Conservation (phyloP, 2,888 invertebrate species). For the Tholera decimalis region DNA sequence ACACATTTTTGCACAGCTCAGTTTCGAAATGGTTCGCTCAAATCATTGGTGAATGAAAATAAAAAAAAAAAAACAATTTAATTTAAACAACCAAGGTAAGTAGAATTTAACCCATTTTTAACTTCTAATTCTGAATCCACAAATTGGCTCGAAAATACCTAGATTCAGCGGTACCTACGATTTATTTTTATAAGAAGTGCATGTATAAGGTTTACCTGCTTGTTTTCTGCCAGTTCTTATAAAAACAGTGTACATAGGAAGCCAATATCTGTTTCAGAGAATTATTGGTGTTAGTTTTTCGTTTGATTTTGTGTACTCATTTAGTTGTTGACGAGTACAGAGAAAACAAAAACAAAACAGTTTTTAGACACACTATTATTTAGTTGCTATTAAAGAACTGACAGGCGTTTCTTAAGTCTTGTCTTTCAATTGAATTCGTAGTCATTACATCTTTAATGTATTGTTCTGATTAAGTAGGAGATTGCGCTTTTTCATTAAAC, state of each 20-base stretch:
- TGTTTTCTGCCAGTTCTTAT: background rate
- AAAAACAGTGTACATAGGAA: background rate
- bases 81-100: too few species aligned
- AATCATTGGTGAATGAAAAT: too few species aligned
- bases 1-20: too few species aligned
- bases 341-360: background rate
- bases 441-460: constrained; percentile 9
- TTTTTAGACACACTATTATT: constrained; percentile 8
- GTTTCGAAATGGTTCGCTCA: too few species aligned
- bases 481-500: constrained; percentile 63
- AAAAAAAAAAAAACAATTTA: too few species aligned
- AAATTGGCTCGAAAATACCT: too few species aligned
- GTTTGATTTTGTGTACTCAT: background rate
- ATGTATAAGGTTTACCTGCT: too few species aligned
- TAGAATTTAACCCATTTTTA: too few species aligned
- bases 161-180: too few species aligned
- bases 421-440: background rate
- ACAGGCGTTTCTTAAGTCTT: background rate
- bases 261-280: background rate
- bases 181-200: too few species aligned
- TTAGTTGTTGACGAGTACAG: background rate
- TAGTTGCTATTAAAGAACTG: background rate
- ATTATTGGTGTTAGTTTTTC: background rate
- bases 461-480: constrained; percentile 39
- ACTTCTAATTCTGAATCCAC: too few species aligned